Evolutionary conservation across 2,888 invertebrate genomes (phyloP).

Genomic region (Spisula solida): DNA sequence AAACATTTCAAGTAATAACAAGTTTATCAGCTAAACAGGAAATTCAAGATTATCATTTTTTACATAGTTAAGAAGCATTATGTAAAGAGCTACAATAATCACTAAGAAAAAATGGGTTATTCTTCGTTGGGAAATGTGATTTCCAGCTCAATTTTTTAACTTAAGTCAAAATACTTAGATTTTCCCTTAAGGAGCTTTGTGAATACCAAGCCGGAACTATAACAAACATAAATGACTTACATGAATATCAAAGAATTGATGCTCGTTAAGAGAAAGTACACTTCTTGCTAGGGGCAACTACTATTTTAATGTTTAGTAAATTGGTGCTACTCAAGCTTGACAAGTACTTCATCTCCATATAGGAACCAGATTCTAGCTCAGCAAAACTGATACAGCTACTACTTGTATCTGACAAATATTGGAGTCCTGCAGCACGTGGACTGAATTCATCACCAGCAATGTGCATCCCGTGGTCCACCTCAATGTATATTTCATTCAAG

Average conservation of each 20-base stretch:
- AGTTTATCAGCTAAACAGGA: too few relatives aligned
- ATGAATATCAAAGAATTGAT: background rate
- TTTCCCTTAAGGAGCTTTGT: too few relatives aligned
- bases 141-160: too few relatives aligned
- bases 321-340: constrained; percentile 53
- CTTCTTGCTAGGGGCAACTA: constrained; percentile 19
- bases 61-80: too few relatives aligned
- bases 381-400: constrained; percentile 53
- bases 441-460: constrained; percentile 24
- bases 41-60: too few relatives aligned
- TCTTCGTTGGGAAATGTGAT: too few relatives aligned
- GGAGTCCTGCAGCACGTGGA: constrained; percentile 26
- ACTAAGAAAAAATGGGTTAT: too few relatives aligned
- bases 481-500: constrained; percentile 55
- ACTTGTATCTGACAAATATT: constrained; percentile 43
- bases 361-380: constrained; percentile 59
- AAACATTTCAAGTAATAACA: too few relatives aligned
- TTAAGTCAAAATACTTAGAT: too few relatives aligned
- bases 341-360: constrained; percentile 54
- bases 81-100: too few relatives aligned
- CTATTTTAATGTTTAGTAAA: constrained; percentile 38
- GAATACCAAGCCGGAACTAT: too few relatives aligned
- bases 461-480: constrained; percentile 23
- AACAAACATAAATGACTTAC: too few relatives aligned
- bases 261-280: background rate